A percentile compares a stretch with the other conserved stretches of the same genome.
Conservation (phyloP, 2,797 vertebrate species). For the Cygnus olor region DNA sequence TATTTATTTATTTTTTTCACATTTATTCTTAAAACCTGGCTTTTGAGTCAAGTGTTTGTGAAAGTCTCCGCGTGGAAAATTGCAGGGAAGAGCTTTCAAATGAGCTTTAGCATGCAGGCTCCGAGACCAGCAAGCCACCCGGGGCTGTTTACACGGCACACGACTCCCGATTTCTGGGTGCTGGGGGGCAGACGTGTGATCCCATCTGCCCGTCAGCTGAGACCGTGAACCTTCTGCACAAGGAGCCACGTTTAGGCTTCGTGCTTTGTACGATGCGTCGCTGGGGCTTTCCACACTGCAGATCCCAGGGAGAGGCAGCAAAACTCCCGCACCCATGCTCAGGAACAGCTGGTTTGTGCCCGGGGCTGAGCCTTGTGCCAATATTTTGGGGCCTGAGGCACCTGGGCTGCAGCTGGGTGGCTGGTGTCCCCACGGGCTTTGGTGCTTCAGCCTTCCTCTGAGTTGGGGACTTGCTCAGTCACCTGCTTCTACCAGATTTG, state of each 20-base stretch:
- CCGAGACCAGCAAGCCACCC: neutral
- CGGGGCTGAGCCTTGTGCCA: neutral
- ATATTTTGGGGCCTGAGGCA: neutral
- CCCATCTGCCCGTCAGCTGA: neutral
- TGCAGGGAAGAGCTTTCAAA: neutral
- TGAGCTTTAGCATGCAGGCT: neutral
- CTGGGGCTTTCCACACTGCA: neutral
- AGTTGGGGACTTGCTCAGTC: neutral
- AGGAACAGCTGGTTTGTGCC: neutral
- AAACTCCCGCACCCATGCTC: neutral
- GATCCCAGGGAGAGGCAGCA: neutral
- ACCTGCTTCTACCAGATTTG: neutral
- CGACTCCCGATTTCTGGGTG: neutral
- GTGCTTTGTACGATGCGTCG: neutral
- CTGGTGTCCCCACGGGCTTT: neutral
- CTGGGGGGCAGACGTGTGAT: neutral
- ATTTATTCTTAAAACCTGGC: neutral
- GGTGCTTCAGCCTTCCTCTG: neutral
- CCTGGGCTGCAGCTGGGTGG: rapidly evolving
- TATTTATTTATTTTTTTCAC: rapidly evolving
- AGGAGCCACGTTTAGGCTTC: neutral
- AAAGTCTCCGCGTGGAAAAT: neutral
- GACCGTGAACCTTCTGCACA: neutral
- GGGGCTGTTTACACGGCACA: neutral
- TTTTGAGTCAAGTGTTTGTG: neutral